Evolutionary conservation across 1,140 invertebrate species (phyloP).

Genomic region (Lycorma delicatula): DNA sequence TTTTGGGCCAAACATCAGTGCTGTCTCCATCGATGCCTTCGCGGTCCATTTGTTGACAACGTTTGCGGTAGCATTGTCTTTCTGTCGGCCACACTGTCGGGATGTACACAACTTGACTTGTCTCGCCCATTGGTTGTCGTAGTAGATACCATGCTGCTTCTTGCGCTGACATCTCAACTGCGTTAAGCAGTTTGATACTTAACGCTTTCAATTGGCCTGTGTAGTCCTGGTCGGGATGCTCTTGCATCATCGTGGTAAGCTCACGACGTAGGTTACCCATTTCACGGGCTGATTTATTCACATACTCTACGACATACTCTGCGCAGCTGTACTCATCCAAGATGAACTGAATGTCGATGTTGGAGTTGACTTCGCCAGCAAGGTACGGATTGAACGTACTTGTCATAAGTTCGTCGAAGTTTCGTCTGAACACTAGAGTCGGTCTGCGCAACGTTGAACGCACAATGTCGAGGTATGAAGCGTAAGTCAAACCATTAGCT

Average conservation of each 20-base stretch:
- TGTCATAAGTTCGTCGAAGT: slow-evolving; percentile 34
- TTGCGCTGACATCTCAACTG: slow-evolving; percentile 37
- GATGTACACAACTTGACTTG: slow-evolving; percentile 30
- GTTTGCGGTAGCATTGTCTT: slow-evolving; percentile 9
- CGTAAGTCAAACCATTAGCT: not conserved
- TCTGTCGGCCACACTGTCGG: slow-evolving; percentile 13
- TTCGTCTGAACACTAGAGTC: slow-evolving; percentile 30
- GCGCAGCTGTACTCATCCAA: slow-evolving; percentile 37
- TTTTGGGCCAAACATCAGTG: slow-evolving; percentile 31
- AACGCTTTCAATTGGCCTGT: slow-evolving; percentile 31
- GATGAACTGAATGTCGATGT: slow-evolving; percentile 39
- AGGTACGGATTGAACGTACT: slow-evolving; percentile 36
- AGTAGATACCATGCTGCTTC: slow-evolving; percentile 40
- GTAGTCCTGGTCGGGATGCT: slow-evolving; percentile 30
- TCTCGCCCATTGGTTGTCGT: slow-evolving; percentile 25
- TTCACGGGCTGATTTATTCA: slow-evolving; percentile 37
- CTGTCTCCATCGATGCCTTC: slow-evolving; percentile 18
- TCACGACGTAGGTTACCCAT: slow-evolving; percentile 35
- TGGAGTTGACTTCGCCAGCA: slow-evolving; percentile 30
- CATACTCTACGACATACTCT: slow-evolving; percentile 33
- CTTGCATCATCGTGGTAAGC: slow-evolving; percentile 32
- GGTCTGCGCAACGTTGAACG: slow-evolving; percentile 32
- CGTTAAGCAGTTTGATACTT: slow-evolving; percentile 35
- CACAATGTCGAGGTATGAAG: slow-evolving; percentile 32
- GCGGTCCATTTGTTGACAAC: slow-evolving; percentile 11